These are phyloP conservation scores for Falco peregrinus DNA, from an alignment of 2,797 vertebrate genomes.

Conservation along the genomic window DNA sequence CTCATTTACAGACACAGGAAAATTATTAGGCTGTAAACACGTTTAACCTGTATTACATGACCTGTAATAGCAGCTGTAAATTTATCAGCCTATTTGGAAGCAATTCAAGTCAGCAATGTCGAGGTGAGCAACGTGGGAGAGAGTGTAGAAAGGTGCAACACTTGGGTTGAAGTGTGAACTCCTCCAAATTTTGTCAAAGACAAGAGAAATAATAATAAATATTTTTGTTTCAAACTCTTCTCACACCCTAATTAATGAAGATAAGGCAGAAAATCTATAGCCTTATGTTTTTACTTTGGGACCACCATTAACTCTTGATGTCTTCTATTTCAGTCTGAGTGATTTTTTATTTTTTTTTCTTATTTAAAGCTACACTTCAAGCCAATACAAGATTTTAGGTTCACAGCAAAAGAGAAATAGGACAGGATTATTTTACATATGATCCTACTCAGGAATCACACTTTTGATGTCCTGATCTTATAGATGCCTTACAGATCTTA, in stretches of 20 bases:
- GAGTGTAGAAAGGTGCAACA: background rate
- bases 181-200: background rate
- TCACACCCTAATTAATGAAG: background rate
- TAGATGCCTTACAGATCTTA: background rate
- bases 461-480: background rate
- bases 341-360: too few relatives aligned
- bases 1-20: constrained; percentile 18
- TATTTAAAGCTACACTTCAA: background rate
- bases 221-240: background rate
- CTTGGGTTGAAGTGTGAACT: background rate
- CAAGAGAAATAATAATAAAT: background rate
- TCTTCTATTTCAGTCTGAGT: background rate
- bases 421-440: too few relatives aligned
- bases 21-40: constrained; percentile 52
- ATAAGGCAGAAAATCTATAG: background rate
- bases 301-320: background rate
- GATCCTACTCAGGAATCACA: background rate
- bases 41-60: constrained; percentile 20
- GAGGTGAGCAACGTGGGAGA: background rate
- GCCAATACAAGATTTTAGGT: background rate
- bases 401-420: background rate
- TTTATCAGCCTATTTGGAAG: constrained; percentile 22
- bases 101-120: background rate
- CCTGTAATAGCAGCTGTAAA: constrained; percentile 38
- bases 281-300: background rate